These are phyloP conservation scores for Porites australiensis DNA, from an alignment of 64 coral and sea anemone genomes.

Conservation along the genomic window DNA sequence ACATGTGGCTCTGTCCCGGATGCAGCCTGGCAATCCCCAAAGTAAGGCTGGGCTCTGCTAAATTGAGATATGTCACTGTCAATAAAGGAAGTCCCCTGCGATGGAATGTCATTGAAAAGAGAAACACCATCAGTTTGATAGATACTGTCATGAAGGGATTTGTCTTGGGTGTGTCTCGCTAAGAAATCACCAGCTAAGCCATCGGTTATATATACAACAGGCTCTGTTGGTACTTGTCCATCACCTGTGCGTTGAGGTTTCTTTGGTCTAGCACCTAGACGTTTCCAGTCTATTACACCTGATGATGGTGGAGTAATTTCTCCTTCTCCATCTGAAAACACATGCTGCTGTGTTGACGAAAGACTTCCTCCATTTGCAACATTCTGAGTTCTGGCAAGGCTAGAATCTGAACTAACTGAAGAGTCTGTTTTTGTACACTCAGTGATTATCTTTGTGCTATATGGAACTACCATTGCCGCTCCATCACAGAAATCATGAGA, in stretches of 20 bases:
- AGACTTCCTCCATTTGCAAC: neutral
- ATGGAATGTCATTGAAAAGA: neutral
- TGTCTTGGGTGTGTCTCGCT: neutral
- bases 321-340: neutral
- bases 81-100: neutral
- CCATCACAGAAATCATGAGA: neutral
- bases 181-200: neutral
- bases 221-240: neutral
- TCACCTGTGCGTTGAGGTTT: neutral
- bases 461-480: neutral
- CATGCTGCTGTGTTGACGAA: neutral
- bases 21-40: neutral
- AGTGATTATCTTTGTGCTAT: neutral
- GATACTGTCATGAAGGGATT: neutral
- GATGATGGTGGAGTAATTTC: neutral
- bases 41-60: neutral
- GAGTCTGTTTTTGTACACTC: neutral
- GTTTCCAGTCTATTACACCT: neutral
- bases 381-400: neutral
- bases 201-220: neutral
- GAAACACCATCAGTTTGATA: neutral
- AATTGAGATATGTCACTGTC: neutral
- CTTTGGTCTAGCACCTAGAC: conserved; percentile 11
- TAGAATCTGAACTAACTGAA: neutral
- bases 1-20: no score